Conservation (phyloP, 2,888 invertebrate species). For the Meiosimyza decipiens region DNA sequence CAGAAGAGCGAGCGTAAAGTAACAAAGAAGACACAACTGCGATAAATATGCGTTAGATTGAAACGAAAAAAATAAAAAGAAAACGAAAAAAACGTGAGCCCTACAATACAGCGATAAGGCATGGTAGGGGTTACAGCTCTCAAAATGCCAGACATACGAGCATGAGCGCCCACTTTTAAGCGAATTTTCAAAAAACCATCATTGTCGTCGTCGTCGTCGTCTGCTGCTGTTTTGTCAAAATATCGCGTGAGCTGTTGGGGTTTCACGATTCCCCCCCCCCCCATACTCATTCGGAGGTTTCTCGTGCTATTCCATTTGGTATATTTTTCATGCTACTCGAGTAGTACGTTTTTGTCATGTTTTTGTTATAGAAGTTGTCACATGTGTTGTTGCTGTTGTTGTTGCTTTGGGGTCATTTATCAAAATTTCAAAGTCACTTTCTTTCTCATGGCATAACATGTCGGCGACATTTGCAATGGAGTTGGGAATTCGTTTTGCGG, state of each 20-base stretch:
- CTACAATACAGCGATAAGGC: neutral
- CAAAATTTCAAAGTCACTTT: slow-evolving; percentile 64
- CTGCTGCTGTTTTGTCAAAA: slow-evolving; percentile 22
- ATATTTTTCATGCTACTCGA: neutral
- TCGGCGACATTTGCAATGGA: slow-evolving; percentile 23
- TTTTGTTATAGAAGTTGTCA: neutral
- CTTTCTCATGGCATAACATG: slow-evolving; percentile 52
- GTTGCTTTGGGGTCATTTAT: slow-evolving; percentile 54
- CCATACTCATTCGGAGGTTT: neutral
- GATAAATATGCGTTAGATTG: neutral
- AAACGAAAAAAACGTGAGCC: neutral
- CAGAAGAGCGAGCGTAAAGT: neutral
- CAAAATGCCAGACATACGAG: neutral
- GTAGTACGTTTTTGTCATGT: neutral
- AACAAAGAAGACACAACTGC: neutral
- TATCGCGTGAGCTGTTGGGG: slow-evolving; percentile 29
- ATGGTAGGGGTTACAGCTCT: neutral
- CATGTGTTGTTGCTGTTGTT: slow-evolving; percentile 16
- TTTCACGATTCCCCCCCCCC: slow-evolving; percentile 19
- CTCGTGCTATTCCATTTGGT: neutral
- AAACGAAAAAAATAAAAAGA: neutral
- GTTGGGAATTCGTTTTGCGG: slow-evolving; percentile 10
- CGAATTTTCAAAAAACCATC: neutral
- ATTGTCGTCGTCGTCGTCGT: neutral
- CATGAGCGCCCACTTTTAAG: neutral